phyloP scores from a whole-genome alignment of 2,888 invertebrate species.

The Germaria angustata region DNA sequence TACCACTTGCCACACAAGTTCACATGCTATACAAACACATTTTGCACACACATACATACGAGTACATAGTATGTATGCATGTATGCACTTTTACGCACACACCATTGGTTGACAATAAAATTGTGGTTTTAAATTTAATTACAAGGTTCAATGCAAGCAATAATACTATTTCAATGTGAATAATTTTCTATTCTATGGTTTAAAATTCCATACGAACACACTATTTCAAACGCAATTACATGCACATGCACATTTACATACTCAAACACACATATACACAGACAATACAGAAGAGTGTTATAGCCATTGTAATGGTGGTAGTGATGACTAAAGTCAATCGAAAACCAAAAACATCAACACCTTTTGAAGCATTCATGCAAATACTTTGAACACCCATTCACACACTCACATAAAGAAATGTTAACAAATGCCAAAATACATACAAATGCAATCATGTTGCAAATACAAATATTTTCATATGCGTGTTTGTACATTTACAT shows the following conservation, averaged over 20 bases:
- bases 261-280: not conserved
- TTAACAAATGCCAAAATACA: not conserved
- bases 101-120: slow-evolving; percentile 62
- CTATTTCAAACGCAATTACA: slow-evolving; percentile 2
- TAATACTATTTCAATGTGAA: slow-evolving; percentile 44
- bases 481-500: not conserved
- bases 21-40: not conserved
- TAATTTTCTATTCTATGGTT: slow-evolving; percentile 50
- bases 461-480: not conserved
- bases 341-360: slow-evolving; percentile 63
- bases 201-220: slow-evolving; percentile 55
- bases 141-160: slow-evolving; percentile 61
- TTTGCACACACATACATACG: not conserved
- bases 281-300: not conserved
- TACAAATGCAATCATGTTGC: slow-evolving; percentile 7
- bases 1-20: not conserved
- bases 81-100: not conserved
- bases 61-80: too few relatives aligned
- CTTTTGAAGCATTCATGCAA: slow-evolving; percentile 38
- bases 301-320: slow-evolving; percentile 5
- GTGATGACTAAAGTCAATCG: slow-evolving; percentile 54
- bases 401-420: not conserved
- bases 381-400: not conserved
- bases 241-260: not conserved
- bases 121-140: slow-evolving; percentile 69